phyloP scores from a whole-genome alignment of 2,888 invertebrate species.

The Drosophila anceps region DNA sequence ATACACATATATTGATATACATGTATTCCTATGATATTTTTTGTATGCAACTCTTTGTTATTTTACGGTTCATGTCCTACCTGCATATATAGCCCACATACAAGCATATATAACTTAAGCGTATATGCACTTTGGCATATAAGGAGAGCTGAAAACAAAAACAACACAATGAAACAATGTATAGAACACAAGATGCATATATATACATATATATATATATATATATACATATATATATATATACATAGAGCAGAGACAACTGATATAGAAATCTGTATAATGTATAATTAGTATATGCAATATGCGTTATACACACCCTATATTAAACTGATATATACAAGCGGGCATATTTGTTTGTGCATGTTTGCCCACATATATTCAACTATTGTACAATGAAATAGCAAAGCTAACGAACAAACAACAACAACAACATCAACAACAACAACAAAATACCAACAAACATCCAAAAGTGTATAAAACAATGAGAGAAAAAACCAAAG shows the following conservation, averaged over 20 bases:
- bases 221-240: conserved; percentile 2
- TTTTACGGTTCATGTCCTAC: conserved; percentile 56
- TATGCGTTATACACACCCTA: conserved; percentile 63
- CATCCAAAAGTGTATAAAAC: conserved; percentile 45
- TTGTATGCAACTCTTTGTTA: conserved; percentile 56
- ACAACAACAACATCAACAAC: conserved; percentile 29
- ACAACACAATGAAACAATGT: conserved; percentile 67
- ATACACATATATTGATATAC: conserved; percentile 66
- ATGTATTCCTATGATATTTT: conserved; percentile 70
- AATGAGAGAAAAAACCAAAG: conserved; percentile 17
- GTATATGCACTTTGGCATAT: conserved; percentile 47
- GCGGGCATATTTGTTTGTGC: conserved; percentile 25
- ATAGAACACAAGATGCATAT: conserved; percentile 61
- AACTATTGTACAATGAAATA: conserved; percentile 74
- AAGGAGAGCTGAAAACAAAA: conserved; percentile 63
- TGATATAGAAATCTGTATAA: conserved; percentile 37
- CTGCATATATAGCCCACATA: conserved; percentile 54
- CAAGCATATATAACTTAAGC: conserved; percentile 38
- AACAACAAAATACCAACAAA: conserved; percentile 19
- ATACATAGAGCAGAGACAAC: conserved; percentile 12
- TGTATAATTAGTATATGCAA: conserved; percentile 55
- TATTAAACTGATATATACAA: conserved; percentile 54
- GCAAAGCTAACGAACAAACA: conserved; percentile 52
- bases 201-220: not conserved
- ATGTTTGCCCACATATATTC: conserved; percentile 32